Evolutionary conservation across 53 echinoderm and acorn worm genomes (phyloP), one percentile per base, ranked within the genome.

Genomic region (Actinopyga echinites): DNA sequence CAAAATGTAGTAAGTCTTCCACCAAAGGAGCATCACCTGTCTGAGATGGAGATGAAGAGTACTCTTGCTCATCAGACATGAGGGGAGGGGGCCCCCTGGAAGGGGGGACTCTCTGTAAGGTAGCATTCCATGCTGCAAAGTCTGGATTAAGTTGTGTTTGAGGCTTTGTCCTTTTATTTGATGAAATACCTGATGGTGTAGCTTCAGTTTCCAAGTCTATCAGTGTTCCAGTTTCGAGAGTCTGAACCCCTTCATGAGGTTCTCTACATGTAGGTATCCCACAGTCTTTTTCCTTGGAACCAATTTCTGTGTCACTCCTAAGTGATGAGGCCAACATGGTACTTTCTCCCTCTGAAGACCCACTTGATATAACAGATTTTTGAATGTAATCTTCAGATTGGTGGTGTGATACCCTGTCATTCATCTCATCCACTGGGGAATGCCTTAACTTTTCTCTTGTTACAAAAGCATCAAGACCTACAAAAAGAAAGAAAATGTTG

Each of bases 401-500:
- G 17, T 49, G 49, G 49, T 8, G 49, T 49, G 49, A 49, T 49
- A 49, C 49, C 49, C 13, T 17, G 32, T 4, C 31, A 33, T 77
- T 54, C 9, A n/a, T 15, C 15, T 69, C 37, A 35, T 55, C 71
- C 56, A 71, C 17, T 24, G 84, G 99, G 0, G 99, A 88, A 58
- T 90, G 90, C 33, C 25, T 56, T 43, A 99, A 84, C 78, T 99
- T 99, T 56, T 99, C 99, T 61, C 84, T 79, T 30, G 91, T 88
- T 0, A 88, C 64, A 82, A 99, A 99, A 20, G 99, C 94, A 75
- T 85, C 86, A 74, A 86, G 84, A 79, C 80, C 91, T 90, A 85
- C 56, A 89, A 83, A 21, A 22, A 82, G 34, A 75, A 32, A 64
- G n/a, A 61, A 17, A 75, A 73, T 37, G 8, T 22, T 28, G 25